Evolutionary conservation across 2,888 invertebrate species (phyloP), one percentile per base, ranked within the genome.

Genomic region (Limulus polyphemus): DNA sequence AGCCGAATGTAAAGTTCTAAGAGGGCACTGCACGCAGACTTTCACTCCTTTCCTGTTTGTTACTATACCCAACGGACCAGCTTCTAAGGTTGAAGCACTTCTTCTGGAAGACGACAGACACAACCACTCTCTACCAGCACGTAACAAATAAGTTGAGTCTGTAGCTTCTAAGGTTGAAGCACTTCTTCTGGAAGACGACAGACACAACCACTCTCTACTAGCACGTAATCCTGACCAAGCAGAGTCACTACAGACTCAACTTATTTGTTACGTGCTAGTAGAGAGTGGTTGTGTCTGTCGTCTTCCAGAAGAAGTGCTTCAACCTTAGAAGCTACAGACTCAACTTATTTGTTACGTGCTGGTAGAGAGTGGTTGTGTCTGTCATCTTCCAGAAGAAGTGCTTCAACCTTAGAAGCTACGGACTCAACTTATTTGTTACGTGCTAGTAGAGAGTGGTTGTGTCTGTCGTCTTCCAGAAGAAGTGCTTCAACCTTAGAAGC

Each of bases 91-190:
- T n/a, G n/a, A n/a, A n/a, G n/a, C n/a, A n/a, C n/a, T n/a, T n/a
- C 13, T 10, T 52, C 52, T 14, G 9, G 13, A 14, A 52, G n/a
- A 70, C 83, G 81, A 76, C 92, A 93, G 47, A 90, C 89, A 75
- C 92, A 93, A n/a, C 92, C 92, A 72, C 90, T 91, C 76, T 93
- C 92, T 47, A 93, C 91, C 58, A 93, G 80, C n/a, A 93, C 90
- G 77, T 93, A 93, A 77, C n/a, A n/a, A n/a, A n/a, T n/a, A n/a
- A n/a, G n/a, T n/a, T n/a, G n/a, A n/a, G n/a, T n/a, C n/a, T n/a
- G n/a, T n/a, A n/a, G n/a, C n/a, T n/a, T n/a, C n/a, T n/a, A n/a
- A n/a, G n/a, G n/a, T n/a, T n/a, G n/a, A n/a, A n/a, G n/a, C n/a
- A n/a, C n/a, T n/a, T n/a, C 13, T 10, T 52, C 52, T 14, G 9